Evolutionary conservation across 1,140 invertebrate species (phyloP), one percentile per base, ranked within the genome.

Genomic region (Drosophila tani): DNA sequence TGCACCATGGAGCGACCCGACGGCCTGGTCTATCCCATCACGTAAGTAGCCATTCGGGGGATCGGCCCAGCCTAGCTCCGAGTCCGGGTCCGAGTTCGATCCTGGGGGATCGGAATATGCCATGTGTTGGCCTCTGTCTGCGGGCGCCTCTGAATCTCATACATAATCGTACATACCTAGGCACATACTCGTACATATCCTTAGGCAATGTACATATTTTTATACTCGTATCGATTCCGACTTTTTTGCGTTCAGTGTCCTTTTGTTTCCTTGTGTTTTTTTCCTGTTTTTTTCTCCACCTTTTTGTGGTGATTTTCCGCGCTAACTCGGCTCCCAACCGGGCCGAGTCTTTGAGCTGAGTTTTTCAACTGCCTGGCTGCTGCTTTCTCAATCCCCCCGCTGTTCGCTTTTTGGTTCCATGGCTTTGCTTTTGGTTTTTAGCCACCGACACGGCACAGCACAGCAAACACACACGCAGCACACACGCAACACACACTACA

Each of bases 1-100:
- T 99, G 99, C 93, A 98, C 97, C 91, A 94, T 98, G 65, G 95
- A 95, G 58, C 94, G 95, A 49, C 94, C 95, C 70, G 94, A 94
- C 19, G 95, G 96, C 92, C 94, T 96, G 70, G 94, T 94, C 63
- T 95, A 95, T 92, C 96, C 96, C 81, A 75, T 86, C 75, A 95
- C 95, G 96, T 97, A 95, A 95, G 96, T 96, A 81, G 45, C 21
- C 14, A 71, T 50, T 41, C 63, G 14, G 58, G 14, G 58, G 29
- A 35, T 40, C 35, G 5, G 3, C n/a, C 21, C 5, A 19, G 27
- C 51, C 12, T 35, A 35, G 9, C 32, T 35, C 29, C 17, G 7
- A 17, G 17, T n/a, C 40, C 3, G 46, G 24, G 14, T 43, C 47
- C 43, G 38, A 14, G 11, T 12, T 9, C 11, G 8, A 35, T 12